Conservation (phyloP, 92 coral and sea anemone species). For the Diadumene lineata region DNA sequence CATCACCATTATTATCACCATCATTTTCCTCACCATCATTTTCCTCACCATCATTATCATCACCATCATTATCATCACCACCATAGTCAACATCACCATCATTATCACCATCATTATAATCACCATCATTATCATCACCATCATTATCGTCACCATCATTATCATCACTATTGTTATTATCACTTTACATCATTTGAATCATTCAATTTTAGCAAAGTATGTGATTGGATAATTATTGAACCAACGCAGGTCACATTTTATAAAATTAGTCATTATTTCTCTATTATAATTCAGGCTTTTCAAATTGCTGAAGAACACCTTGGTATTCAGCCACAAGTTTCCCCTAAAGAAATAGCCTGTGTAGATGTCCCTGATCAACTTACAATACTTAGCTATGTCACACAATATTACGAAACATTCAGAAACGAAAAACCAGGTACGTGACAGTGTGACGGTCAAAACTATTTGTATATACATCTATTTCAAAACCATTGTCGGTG, state of each 20-base stretch:
- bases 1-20: not conserved
- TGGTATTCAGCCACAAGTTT: slow-evolving; percentile 95
- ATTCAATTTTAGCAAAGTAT: not conserved
- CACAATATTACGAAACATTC: slow-evolving; percentile 91
- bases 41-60: not conserved
- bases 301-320: slow-evolving; percentile 91
- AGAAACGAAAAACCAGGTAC: slow-evolving; percentile 55
- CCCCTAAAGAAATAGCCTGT: slow-evolving; percentile 89
- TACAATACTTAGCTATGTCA: slow-evolving; percentile 85
- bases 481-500: no score
- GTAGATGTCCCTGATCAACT: slow-evolving; percentile 72
- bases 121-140: not conserved
- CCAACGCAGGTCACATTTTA: no score
- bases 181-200: not conserved
- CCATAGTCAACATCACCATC: not conserved
- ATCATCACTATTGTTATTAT: not conserved
- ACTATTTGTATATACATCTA: not conserved
- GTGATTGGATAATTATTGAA: no score
- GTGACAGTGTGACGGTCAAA: not conserved
- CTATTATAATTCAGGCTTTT: slow-evolving; percentile 92
- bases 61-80: not conserved
- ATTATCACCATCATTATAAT: not conserved
- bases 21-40: not conserved
- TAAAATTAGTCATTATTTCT: no score
- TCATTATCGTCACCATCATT: slow-evolving; percentile 3